Conservation (phyloP, 2,797 vertebrate genomes). For the Lepilemur septentrionalis region DNA sequence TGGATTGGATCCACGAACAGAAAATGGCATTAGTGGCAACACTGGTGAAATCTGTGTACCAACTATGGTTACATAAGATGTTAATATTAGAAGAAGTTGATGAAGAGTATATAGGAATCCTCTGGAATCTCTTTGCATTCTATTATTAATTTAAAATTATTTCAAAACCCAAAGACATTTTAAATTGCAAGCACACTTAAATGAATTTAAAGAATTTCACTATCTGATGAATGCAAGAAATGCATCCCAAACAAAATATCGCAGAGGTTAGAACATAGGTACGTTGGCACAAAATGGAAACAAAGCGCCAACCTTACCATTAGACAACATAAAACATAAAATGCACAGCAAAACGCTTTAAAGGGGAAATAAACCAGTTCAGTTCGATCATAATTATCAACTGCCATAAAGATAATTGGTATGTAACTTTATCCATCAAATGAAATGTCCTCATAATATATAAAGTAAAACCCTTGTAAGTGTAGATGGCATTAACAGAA, state of each 20-base stretch:
- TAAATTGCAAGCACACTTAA: neutral
- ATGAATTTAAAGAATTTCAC: neutral
- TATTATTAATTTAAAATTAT: conserved; percentile 6
- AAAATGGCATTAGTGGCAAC: neutral
- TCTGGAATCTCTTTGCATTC: neutral
- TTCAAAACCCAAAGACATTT: neutral
- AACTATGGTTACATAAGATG: neutral
- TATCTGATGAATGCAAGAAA: neutral
- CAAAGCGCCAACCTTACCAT: neutral
- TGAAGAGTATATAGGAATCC: neutral
- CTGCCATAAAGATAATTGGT: neutral
- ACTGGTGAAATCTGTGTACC: neutral
- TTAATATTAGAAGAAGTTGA: neutral
- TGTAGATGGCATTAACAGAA: conserved; percentile 42
- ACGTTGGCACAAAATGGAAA: neutral
- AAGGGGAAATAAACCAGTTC: conserved; percentile 20
- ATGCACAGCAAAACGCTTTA: neutral
- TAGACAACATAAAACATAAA: neutral
- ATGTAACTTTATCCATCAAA: conserved; percentile 26
- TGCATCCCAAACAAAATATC: neutral
- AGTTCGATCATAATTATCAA: conserved; percentile 34
- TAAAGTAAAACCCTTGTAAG: neutral
- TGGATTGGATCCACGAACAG: neutral
- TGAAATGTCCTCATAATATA: conserved; percentile 12
- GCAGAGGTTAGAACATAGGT: neutral